Evolutionary conservation across 2,797 vertebrate species (phyloP).

Genomic region (Coluber constrictor): DNA sequence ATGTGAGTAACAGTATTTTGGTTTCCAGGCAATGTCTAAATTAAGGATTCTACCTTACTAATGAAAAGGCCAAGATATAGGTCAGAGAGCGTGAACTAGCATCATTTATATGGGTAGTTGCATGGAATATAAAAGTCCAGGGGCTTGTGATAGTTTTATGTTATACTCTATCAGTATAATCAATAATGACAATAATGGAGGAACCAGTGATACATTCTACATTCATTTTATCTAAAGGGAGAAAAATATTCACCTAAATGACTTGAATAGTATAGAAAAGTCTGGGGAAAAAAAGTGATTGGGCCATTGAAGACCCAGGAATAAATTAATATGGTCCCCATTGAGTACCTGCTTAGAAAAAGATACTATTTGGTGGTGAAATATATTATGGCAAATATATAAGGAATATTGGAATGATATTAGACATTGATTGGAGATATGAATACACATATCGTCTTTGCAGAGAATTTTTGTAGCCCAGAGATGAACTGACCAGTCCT

Average conservation of each 20-base stretch:
- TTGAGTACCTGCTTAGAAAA: not conserved
- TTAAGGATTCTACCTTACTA: not conserved
- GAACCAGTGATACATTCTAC: not conserved
- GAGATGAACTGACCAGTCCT: too few species aligned
- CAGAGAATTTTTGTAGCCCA: too few species aligned
- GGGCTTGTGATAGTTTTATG: not conserved
- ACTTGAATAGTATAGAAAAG: not conserved
- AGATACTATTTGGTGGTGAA: not conserved
- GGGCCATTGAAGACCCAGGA: not conserved
- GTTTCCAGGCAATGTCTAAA: not conserved
- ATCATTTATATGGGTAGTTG: not conserved
- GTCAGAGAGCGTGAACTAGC: not conserved
- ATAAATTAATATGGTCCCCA: not conserved
- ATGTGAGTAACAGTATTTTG: not conserved
- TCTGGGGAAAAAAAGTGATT: not conserved
- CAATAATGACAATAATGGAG: not conserved
- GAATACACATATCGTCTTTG: not conserved
- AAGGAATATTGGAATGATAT: not conserved
- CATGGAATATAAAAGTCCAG: not conserved
- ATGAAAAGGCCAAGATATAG: not conserved
- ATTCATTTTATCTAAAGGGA: not conserved
- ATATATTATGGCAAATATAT: not conserved
- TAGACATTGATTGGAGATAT: not conserved
- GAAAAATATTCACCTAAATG: not conserved
- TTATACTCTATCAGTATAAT: fast-evolving